These are phyloP conservation scores for Amphiprion percula DNA, from an alignment of 2,113 vertebrate species.

Conservation along the genomic window DNA sequence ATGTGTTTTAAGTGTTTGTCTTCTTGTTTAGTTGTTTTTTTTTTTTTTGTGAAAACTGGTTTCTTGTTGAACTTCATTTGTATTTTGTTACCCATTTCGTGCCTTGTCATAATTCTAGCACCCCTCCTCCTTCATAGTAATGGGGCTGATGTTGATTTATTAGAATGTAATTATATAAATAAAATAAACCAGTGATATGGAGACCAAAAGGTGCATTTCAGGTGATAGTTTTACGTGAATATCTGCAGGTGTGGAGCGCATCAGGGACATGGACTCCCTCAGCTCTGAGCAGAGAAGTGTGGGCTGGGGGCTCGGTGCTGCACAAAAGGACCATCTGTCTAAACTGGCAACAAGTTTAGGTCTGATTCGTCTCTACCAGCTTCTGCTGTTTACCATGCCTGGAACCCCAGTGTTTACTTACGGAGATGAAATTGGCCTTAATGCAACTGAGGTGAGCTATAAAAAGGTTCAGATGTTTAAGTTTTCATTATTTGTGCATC, in stretches of 20 bases:
- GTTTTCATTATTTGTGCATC: background rate
- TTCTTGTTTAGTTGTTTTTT: background rate
- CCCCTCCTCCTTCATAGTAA: too few species aligned
- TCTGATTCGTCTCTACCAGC: slow-evolving; percentile 85
- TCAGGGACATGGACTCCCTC: slow-evolving; percentile 59
- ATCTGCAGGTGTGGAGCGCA: slow-evolving; percentile 47
- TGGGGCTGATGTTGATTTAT: too few species aligned
- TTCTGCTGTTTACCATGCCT: slow-evolving; percentile 89
- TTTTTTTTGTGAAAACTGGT: too few species aligned
- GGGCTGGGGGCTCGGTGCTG: slow-evolving; percentile 78
- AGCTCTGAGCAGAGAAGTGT: slow-evolving; percentile 66
- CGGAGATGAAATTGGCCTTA: slow-evolving; percentile 90
- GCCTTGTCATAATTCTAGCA: too few species aligned
- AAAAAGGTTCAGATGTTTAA: rapidly evolving
- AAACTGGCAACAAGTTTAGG: slow-evolving; percentile 28
- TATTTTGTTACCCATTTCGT: too few species aligned
- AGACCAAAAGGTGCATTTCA: too few species aligned
- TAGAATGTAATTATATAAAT: too few species aligned
- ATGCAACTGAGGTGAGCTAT: slow-evolving; percentile 26
- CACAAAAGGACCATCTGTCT: slow-evolving; percentile 66
- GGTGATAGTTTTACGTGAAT: background rate
- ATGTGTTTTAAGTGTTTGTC: background rate
- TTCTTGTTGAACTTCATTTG: too few species aligned
- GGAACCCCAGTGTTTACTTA: slow-evolving; percentile 90
- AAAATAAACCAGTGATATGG: too few species aligned